Base-by-base conservation (phyloP, 2,888 invertebrate species). In the Geophilus truncorum region DNA sequence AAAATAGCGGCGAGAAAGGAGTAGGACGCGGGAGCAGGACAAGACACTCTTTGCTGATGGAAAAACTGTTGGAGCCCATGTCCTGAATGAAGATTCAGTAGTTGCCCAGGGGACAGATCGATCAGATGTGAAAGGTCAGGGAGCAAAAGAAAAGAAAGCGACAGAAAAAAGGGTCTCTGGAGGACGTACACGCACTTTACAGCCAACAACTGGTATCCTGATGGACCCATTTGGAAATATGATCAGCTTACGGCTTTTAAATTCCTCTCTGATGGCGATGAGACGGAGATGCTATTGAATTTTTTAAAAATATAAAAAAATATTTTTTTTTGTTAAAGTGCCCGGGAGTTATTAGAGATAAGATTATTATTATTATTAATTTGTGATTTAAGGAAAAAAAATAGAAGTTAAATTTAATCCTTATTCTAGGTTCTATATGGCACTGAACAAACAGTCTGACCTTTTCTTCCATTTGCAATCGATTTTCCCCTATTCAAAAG, bases 181-280 rank as follows among this genome's bases (percentile, higher is more conserved):
- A 57, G 15, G 12, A 4, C 1, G 21, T 57, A 57, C 57, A 28
- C 25, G 70, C 70, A 70, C 70, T 70, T 70, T 70, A 18, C 70
- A 25, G 70, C 70, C 70, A 70, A 70, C 70, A 70, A 70, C 70
- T 70, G 62, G 62, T 62, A 9, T 62, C 62, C 23, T 62, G 28
- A 25, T 70, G 70, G 70, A 28, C 12, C 70, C 70, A 28, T 70
- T 28, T 70, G 70, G 70, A 70, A 70, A 70, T 70, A 70, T 70
- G 70, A 70, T 70, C 23, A n/a, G 70, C 12, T 70, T 70, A 70
- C 28, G 10, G 70, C 9, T 23, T 28, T 70, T 70, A 70, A 70
- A 70, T 70, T 70, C 70, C n/a, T 70, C 12, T 57, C n/a, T n/a
- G n/a, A 10, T 23, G 23, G 10, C 23, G 62, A 62, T 0, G 62